Evolutionary conservation across 2,797 vertebrate genomes (phyloP).

Genomic region (Enteromius thamalakanensis): DNA sequence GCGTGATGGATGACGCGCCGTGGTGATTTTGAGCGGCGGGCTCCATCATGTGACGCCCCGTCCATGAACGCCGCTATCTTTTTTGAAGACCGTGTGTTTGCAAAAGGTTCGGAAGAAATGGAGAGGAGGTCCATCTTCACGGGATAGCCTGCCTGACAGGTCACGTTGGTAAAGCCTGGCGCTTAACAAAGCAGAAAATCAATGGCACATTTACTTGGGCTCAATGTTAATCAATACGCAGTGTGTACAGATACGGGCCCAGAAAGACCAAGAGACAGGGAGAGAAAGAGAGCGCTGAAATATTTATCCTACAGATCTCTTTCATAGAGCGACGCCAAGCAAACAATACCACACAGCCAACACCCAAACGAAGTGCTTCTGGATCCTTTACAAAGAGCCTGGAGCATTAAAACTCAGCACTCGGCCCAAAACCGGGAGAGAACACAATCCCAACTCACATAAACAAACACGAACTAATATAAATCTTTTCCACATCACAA

Average conservation of each 20-base stretch:
- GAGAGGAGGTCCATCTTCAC: constrained; percentile 27
- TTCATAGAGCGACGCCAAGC: constrained; percentile 50
- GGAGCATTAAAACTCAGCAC: constrained; percentile 6
- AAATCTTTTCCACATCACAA: constrained; percentile 17
- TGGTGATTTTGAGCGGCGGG: neutral
- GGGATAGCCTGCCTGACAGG: constrained; percentile 10
- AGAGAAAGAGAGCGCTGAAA: constrained; percentile 48
- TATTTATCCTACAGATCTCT: constrained; percentile 55
- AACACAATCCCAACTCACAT: constrained; percentile 11
- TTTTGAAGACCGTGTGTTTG: neutral
- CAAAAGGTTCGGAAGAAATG: neutral
- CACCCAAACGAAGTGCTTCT: constrained; percentile 41
- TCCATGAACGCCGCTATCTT: neutral
- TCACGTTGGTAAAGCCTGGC: constrained; percentile 33
- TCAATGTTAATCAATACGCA: constrained; percentile 63
- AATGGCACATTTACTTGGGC: constrained; percentile 61
- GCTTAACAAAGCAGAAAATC: constrained; percentile 60
- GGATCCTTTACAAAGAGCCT: constrained; percentile 20
- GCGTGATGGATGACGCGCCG: constrained; percentile 46
- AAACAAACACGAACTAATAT: neutral
- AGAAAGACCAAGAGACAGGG: constrained; percentile 39
- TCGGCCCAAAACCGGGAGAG: neutral
- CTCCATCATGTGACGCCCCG: constrained; percentile 20
- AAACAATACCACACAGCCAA: constrained; percentile 45
- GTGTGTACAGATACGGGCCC: constrained; percentile 54